These are phyloP conservation scores for Salvator merianae DNA, from an alignment of 2,113 vertebrate species.

Conservation along the genomic window DNA sequence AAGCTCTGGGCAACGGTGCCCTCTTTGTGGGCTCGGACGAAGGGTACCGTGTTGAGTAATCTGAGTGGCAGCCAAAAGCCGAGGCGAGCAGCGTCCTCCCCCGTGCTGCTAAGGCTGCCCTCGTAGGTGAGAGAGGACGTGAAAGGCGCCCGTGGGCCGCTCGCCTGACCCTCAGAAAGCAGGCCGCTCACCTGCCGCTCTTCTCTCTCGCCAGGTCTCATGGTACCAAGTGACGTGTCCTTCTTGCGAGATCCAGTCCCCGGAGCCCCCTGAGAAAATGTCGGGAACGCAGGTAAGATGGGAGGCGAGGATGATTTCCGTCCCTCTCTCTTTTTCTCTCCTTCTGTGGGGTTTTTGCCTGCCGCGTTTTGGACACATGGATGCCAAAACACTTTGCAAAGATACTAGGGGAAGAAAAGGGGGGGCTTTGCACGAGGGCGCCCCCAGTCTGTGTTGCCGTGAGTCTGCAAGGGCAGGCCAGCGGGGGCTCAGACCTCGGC, in stretches of 20 bases:
- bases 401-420: no score
- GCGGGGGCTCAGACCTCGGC: no score
- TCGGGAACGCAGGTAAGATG: conserved; percentile 76
- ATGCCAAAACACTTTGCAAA: no score
- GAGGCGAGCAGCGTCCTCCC: no score
- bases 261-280: conserved; percentile 73
- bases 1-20: neutral
- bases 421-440: no score
- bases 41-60: neutral
- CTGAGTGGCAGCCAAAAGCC: neutral
- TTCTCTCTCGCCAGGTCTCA: conserved; percentile 63
- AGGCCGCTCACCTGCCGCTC: neutral
- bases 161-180: neutral
- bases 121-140: neutral
- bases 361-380: no score
- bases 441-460: no score
- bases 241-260: conserved; percentile 63
- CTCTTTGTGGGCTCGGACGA: neutral
- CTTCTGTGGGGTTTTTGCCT: no score
- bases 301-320: neutral
- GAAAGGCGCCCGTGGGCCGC: neutral
- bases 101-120: neutral
- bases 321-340: neutral
- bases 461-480: no score
- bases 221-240: conserved; percentile 74